Evolutionary conservation across 53 echinoderm and acorn worm species (phyloP).

Genomic region (Paracentrotus lividus): DNA sequence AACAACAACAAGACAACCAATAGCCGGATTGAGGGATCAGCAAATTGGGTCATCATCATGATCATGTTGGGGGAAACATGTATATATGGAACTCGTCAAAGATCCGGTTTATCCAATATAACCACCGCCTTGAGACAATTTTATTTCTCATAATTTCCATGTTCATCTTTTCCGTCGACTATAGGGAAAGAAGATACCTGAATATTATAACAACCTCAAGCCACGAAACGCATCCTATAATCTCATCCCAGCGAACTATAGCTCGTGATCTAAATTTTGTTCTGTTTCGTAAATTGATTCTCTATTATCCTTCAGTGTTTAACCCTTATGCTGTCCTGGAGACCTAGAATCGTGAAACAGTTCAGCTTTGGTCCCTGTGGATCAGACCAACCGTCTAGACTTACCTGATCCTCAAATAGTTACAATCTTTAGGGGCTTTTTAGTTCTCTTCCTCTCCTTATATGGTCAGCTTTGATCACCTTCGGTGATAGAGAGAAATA

Average conservation of each 20-base stretch:
- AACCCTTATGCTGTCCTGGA: neutral
- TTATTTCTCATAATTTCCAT: neutral
- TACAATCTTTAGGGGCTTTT: slow-evolving; percentile 19
- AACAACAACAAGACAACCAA: too few relatives aligned
- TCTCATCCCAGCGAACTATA: neutral
- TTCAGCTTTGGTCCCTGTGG: neutral
- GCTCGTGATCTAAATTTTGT: neutral
- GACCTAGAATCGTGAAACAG: neutral
- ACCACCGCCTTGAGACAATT: neutral
- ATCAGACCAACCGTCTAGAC: neutral
- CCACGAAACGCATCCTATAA: neutral
- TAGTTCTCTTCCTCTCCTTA: neutral
- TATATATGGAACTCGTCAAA: neutral
- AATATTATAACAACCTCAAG: neutral
- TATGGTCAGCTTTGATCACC: slow-evolving; percentile 15
- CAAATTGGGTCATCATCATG: too few relatives aligned
- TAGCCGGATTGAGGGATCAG: too few relatives aligned
- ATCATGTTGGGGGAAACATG: too few relatives aligned
- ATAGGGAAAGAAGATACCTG: neutral
- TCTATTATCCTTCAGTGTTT: slow-evolving; percentile 7
- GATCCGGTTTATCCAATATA: neutral
- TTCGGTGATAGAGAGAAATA: neutral
- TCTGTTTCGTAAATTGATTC: neutral
- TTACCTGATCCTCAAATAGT: neutral
- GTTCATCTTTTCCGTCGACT: neutral